Evolutionary conservation across 2,113 vertebrate species (phyloP), one percentile per base, ranked within the genome.

Genomic region (Mesoclemmys tuberculata): DNA sequence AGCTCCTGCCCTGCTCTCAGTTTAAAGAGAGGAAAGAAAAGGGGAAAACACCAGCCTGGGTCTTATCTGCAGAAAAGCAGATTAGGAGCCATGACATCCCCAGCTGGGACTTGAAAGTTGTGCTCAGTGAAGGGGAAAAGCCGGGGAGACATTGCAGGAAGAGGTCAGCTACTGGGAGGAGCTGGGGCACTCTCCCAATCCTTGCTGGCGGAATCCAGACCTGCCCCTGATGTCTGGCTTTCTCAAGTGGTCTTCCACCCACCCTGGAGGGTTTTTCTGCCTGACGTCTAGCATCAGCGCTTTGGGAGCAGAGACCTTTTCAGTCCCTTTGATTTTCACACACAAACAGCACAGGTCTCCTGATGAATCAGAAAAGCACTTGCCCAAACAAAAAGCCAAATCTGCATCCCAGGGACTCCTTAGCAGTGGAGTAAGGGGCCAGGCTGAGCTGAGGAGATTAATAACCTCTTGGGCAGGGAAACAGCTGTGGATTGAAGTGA

Each of bases 1-100:
- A 0, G 55, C 77, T 78, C 92, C 95, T 27, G 8, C 94, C 94
- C 86, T 90, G 83, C 94, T 96, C 94, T 91, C 93, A 61, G 58
- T 95, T 92, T 93, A 95, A 95, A 95, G 61, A 93, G 91, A 79
- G 77, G 87, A 74, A 96, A 96, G 96, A 94, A 96, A 96, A 97
- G 95, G 93, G 89, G 95, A 95, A 92, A 92, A 64, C 93, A 58
- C 52, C 80, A 97, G 95, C 88, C 96, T 64, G 88, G 55, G 86
- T 52, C 89, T 95, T 96, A 94, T 97, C 92, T 95, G 85, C 82
- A 77, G 77, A 87, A 96, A 95, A 94, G 95, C 87, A 96, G 97
- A 94, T 97, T 95, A 96, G 96, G 94, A 24, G 93, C 68, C 12
- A 19, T 54, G 13, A 71, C 51, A 9, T 21, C 92, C 95, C 95